phyloP scores from a whole-genome alignment of 2,888 invertebrate species.

The Ctenicera cuprea region DNA sequence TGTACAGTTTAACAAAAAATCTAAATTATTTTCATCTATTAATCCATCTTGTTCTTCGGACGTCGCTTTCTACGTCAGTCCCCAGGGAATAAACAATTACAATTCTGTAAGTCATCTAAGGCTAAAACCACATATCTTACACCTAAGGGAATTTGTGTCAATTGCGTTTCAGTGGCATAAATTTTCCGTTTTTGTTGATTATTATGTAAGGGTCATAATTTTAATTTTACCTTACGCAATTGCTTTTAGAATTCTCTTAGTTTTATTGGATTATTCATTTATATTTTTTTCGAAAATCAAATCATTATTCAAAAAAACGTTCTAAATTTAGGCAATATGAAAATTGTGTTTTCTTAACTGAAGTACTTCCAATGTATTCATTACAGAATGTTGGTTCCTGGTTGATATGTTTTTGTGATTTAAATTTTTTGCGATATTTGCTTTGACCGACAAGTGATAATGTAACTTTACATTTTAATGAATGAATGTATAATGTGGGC shows the following conservation, averaged over 20 bases:
- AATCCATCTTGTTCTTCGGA: background rate
- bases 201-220: slow-evolving; percentile 4
- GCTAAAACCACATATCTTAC: slow-evolving; percentile 54
- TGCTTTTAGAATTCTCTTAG: background rate
- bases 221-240: background rate
- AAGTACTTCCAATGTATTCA: too few relatives aligned
- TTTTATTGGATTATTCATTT: too few relatives aligned
- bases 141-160: slow-evolving; percentile 58
- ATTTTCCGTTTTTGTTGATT: slow-evolving; percentile 29
- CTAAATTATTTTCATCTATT: slow-evolving; percentile 1
- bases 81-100: slow-evolving; percentile 48
- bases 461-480: slow-evolving; percentile 28
- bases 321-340: too few relatives aligned
- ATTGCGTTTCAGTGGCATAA: slow-evolving; percentile 51
- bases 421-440: background rate
- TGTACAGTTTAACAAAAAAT: slow-evolving; percentile 2
- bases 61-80: slow-evolving; percentile 30
- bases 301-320: too few relatives aligned
- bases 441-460: slow-evolving; percentile 1
- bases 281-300: too few relatives aligned
- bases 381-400: too few relatives aligned
- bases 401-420: background rate
- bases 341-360: too few relatives aligned
- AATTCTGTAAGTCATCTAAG: slow-evolving; percentile 42
- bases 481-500: slow-evolving; percentile 28